These are phyloP conservation scores for Platycheirus rosarum DNA, from an alignment of 2,888 invertebrate genomes.

Conservation along the genomic window DNA sequence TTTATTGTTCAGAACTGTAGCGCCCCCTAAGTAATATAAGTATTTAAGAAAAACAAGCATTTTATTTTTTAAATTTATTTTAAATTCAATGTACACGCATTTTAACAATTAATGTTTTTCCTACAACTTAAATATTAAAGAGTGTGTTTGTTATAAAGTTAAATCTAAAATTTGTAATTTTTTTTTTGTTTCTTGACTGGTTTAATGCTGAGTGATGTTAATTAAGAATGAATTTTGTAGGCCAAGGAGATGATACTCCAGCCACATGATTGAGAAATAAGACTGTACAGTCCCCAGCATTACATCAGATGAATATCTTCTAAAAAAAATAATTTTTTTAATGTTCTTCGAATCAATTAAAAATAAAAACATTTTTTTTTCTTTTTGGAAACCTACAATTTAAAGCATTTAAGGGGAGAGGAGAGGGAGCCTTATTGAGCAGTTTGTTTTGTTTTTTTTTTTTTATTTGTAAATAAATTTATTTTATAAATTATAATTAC, in stretches of 20 bases:
- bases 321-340: constrained; percentile 4
- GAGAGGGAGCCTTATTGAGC: constrained; percentile 24
- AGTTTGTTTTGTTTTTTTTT: no score
- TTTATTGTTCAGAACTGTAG: no score
- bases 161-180: constrained; percentile 62
- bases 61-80: constrained; percentile 69
- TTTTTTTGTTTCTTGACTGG: constrained; percentile 36
- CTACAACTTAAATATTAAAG: constrained; percentile 69
- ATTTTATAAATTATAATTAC: constrained; percentile 46
- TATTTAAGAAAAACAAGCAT: no score
- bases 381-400: constrained; percentile 24
- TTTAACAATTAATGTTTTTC: constrained; percentile 70
- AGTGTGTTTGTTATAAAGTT: constrained; percentile 62
- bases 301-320: constrained; percentile 11
- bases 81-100: constrained; percentile 74
- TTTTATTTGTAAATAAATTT: constrained; percentile 39
- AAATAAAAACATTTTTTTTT: constrained; percentile 22
- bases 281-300: constrained; percentile 22
- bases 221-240: constrained; percentile 40
- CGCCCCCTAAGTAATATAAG: no score
- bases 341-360: constrained; percentile 7
- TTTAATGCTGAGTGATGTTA: constrained; percentile 58
- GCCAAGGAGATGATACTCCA: constrained; percentile 12
- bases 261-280: constrained; percentile 16
- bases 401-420: constrained; percentile 20